phyloP scores from a whole-genome alignment of 2,797 vertebrate genomes.

The Leptoclinus maculatus region DNA sequence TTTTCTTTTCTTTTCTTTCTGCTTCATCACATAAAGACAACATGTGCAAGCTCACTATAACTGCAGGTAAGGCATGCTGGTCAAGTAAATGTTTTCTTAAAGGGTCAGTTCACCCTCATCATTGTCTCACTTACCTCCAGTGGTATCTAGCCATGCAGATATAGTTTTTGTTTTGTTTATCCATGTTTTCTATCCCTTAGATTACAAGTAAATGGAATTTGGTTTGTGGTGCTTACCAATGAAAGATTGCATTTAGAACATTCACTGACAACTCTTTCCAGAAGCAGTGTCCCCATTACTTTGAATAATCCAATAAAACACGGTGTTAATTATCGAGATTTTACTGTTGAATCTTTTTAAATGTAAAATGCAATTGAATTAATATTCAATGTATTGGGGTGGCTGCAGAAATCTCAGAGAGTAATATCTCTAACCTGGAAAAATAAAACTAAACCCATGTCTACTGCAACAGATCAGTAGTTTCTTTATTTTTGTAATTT shows the following conservation, averaged over 20 bases:
- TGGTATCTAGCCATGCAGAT: neutral
- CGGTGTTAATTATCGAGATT: neutral
- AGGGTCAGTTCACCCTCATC: neutral
- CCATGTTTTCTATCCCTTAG: neutral
- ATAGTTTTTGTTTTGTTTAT: neutral
- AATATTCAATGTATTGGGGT: neutral
- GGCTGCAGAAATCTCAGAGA: neutral
- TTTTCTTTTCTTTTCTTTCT: neutral
- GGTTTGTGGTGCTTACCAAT: neutral
- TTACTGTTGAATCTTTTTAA: neutral
- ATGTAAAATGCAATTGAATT: neutral
- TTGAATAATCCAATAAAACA: neutral
- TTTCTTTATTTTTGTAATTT: neutral
- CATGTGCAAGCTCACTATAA: constrained; percentile 43
- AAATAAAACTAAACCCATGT: neutral
- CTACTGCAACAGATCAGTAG: neutral
- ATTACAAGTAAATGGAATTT: neutral
- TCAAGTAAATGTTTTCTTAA: neutral
- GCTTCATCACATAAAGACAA: constrained; percentile 6
- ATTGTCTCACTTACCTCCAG: neutral
- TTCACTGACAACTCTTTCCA: neutral
- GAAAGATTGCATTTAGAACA: neutral
- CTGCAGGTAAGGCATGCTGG: constrained; percentile 41
- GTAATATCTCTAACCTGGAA: neutral
- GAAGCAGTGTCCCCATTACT: neutral